Conservation (phyloP, 2,113 vertebrate genomes). For the Euleptes europaea region DNA sequence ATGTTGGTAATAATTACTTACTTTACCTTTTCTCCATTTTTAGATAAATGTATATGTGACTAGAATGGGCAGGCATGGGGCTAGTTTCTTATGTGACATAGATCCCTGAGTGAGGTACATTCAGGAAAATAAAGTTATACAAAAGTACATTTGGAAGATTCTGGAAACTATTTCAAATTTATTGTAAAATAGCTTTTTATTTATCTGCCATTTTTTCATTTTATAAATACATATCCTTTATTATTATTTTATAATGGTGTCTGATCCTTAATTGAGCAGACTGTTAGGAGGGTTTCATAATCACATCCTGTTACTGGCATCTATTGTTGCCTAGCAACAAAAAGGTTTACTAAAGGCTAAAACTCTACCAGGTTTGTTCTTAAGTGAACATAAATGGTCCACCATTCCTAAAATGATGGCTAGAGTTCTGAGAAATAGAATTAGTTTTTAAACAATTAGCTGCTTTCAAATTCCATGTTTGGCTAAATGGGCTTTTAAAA, state of each 20-base stretch:
- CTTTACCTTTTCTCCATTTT: not conserved
- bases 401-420: not conserved
- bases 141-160: not conserved
- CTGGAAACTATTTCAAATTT: not conserved
- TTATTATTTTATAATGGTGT: constrained; percentile 20
- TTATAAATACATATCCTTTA: not conserved
- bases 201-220: not conserved
- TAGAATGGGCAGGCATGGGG: not conserved
- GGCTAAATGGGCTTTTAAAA: no score
- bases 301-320: not conserved
- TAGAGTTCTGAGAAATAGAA: not conserved
- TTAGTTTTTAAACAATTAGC: no score
- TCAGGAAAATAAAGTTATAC: not conserved
- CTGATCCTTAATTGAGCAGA: not conserved
- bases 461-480: no score
- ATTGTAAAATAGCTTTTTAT: not conserved
- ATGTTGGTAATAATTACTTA: not conserved
- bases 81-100: not conserved
- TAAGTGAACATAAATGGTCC: constrained; percentile 3
- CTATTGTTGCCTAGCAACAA: not conserved
- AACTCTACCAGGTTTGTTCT: not conserved
- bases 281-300: not conserved
- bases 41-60: not conserved
- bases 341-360: not conserved
- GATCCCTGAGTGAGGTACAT: not conserved